Conservation (phyloP, 2,113 vertebrate genomes). For the Tragelaphus strepsiceros region DNA sequence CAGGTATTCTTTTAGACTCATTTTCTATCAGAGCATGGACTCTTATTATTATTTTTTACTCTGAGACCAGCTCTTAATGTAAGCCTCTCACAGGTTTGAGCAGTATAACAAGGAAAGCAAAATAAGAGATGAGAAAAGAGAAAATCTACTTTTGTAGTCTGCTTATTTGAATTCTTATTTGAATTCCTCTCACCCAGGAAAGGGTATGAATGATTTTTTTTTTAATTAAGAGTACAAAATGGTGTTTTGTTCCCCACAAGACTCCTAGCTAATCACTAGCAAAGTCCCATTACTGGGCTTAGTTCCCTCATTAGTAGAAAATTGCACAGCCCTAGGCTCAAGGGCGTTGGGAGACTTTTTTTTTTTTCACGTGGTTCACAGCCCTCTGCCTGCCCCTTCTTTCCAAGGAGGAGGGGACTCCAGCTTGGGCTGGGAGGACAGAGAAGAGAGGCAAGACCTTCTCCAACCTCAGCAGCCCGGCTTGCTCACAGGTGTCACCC, state of each 20-base stretch:
- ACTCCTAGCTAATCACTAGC: background rate
- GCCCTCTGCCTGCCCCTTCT: background rate
- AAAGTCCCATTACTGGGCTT: background rate
- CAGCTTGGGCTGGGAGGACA: background rate
- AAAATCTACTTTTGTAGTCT: background rate
- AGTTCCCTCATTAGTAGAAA: fast-evolving
- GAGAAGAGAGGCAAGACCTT: background rate
- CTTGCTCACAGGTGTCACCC: fast-evolving
- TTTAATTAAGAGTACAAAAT: background rate
- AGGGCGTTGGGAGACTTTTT: fast-evolving
- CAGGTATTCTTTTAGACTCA: background rate
- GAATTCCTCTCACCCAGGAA: background rate
- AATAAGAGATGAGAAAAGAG: background rate
- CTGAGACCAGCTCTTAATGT: background rate
- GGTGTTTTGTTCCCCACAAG: background rate
- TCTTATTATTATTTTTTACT: background rate
- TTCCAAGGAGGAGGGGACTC: background rate
- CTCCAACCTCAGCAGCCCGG: background rate
- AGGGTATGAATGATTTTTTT: background rate
- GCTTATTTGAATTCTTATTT: background rate
- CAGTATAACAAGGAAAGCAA: background rate
- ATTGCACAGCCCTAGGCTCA: fast-evolving
- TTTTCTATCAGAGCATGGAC: background rate
- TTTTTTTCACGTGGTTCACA: fast-evolving
- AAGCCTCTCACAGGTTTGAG: background rate